Conservation (phyloP, 2,888 invertebrate species). For the Ochropleura leucogaster region DNA sequence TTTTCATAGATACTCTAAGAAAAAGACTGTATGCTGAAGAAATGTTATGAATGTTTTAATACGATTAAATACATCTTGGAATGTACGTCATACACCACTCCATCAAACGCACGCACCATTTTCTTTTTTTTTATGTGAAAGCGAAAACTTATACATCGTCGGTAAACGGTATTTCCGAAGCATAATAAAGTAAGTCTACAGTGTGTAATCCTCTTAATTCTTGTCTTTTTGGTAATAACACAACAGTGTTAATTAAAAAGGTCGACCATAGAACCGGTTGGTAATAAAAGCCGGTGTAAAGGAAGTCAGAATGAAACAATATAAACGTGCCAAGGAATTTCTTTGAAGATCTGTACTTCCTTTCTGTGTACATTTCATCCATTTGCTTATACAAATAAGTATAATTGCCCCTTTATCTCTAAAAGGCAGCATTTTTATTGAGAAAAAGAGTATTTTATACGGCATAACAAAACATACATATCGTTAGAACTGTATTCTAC, state of each 20-base stretch:
- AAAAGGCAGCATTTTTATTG: background rate
- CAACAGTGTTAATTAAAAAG: conserved; percentile 16
- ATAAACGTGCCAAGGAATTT: conserved; percentile 30
- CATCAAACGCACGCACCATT: conserved; percentile 41
- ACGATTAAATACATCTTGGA: conserved; percentile 18
- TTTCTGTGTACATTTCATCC: background rate
- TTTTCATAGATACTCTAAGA: background rate
- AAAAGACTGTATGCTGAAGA: background rate
- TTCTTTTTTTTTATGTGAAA: conserved; percentile 33
- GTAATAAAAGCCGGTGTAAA: conserved; percentile 18
- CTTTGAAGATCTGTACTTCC: conserved; percentile 21
- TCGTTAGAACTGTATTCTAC: background rate
- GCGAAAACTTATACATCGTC: conserved; percentile 26
- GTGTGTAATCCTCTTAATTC: background rate
- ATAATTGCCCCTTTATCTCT: background rate
- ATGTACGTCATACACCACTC: conserved; percentile 15
- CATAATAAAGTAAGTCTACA: background rate
- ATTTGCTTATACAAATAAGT: conserved; percentile 2
- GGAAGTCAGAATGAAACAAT: conserved; percentile 36
- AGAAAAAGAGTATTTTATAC: conserved; percentile 6
- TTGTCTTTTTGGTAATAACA: conserved; percentile 16
- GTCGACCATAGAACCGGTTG: conserved; percentile 33
- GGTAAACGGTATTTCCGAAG: conserved; percentile 9
- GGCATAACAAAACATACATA: background rate
- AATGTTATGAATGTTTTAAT: conserved; percentile 18